Conservation (phyloP, 2,888 invertebrate genomes). For the Griposia aprilina region DNA sequence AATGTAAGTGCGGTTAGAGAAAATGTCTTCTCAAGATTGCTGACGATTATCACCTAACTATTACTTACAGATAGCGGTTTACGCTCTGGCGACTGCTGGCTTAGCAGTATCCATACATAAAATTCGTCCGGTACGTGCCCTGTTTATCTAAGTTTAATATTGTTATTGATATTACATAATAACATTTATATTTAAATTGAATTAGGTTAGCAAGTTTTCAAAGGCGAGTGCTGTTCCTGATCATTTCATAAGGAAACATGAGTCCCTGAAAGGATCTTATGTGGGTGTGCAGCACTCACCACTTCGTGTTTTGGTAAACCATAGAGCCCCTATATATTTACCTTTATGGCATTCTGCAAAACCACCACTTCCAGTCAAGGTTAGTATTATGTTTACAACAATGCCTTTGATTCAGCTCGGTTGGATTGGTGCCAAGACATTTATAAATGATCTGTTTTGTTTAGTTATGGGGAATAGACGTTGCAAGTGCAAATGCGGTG, state of each 20-base stretch:
- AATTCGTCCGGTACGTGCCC: constrained; percentile 90
- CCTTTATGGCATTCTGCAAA: constrained; percentile 89
- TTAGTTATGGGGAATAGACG: constrained; percentile 88
- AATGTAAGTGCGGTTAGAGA: constrained; percentile 78
- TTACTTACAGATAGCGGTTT: constrained; percentile 90
- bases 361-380: constrained; percentile 89
- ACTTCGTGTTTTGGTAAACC: constrained; percentile 88
- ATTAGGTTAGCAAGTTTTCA: constrained; percentile 91
- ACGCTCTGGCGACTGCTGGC: constrained; percentile 90
- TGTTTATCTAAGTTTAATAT: constrained; percentile 55
- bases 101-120: constrained; percentile 90
- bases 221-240: constrained; percentile 90
- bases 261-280: constrained; percentile 88
- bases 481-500: constrained; percentile 89
- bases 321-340: constrained; percentile 89
- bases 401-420: constrained; percentile 48
- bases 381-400: constrained; percentile 69
- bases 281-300: constrained; percentile 89
- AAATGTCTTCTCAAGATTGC: constrained; percentile 38
- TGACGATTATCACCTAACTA: constrained; percentile 60
- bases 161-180: constrained; percentile 82
- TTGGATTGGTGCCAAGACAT: constrained; percentile 63
- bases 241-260: constrained; percentile 89
- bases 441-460: constrained; percentile 55
- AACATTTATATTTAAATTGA: constrained; percentile 66